A percentile compares a stretch with the other conserved stretches of the same genome.
phyloP scores from a whole-genome alignment of 2,888 invertebrate genomes.

The Pocota personata region DNA sequence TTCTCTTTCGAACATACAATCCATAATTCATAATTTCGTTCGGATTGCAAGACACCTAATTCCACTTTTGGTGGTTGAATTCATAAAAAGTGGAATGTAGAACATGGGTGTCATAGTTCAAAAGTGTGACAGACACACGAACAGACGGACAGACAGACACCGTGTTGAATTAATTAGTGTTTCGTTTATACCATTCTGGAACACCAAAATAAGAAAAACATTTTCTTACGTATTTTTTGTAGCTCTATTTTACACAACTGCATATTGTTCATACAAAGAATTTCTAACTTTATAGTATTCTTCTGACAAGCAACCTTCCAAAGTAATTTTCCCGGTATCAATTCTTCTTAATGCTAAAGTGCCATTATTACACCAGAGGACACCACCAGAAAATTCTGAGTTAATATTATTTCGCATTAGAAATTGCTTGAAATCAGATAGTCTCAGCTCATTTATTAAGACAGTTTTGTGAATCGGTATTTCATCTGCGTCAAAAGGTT shows the following conservation, averaged over 20 bases:
- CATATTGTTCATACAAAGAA: constrained; percentile 97
- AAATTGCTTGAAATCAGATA: constrained; percentile 95
- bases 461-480: constrained; percentile 90
- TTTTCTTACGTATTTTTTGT: too few species aligned
- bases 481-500: constrained; percentile 85
- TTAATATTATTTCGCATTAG: constrained; percentile 89
- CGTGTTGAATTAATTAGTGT: too few species aligned
- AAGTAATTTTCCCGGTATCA: constrained; percentile 94
- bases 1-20: too few species aligned
- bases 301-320: constrained; percentile 97
- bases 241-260: constrained; percentile 88
- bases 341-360: constrained; percentile 94
- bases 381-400: constrained; percentile 95
- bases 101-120: too few species aligned
- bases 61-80: too few species aligned
- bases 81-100: too few species aligned
- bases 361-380: constrained; percentile 96
- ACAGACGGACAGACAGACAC: too few species aligned
- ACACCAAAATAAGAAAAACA: too few species aligned
- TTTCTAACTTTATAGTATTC: constrained; percentile 97
- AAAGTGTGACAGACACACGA: too few species aligned
- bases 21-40: too few species aligned
- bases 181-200: too few species aligned
- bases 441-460: constrained; percentile 95
- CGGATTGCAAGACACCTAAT: too few species aligned